These are phyloP conservation scores for Drosophila ironensis DNA, from an alignment of 1,140 invertebrate genomes.

Conservation along the genomic window DNA sequence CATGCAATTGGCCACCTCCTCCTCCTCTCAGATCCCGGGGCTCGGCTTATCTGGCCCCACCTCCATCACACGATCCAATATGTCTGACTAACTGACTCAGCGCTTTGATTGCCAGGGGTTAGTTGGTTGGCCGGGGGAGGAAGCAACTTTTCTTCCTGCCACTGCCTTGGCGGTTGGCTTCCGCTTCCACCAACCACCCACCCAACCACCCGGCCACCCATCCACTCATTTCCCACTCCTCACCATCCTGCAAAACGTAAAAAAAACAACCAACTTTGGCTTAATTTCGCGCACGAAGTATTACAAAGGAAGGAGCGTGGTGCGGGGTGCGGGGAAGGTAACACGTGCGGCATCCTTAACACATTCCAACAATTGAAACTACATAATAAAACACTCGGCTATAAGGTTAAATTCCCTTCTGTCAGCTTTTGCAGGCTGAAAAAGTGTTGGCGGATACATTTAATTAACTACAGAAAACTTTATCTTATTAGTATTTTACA, in stretches of 20 bases:
- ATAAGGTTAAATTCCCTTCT: conserved; percentile 72
- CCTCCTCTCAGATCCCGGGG: background rate
- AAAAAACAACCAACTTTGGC: conserved; percentile 53
- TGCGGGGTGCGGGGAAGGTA: background rate
- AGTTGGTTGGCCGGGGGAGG: conserved; percentile 26
- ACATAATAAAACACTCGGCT: conserved; percentile 76
- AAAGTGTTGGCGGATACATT: background rate
- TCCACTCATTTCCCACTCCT: background rate
- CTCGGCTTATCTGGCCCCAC: conserved; percentile 40
- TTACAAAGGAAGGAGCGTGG: conserved; percentile 14
- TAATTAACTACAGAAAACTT: background rate
- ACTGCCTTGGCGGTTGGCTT: conserved; percentile 63
- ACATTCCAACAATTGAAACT: conserved; percentile 66
- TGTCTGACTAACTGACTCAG: conserved; percentile 79
- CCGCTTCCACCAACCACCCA: conserved; percentile 21
- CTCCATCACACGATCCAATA: conserved; percentile 53
- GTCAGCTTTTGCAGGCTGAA: conserved; percentile 1
- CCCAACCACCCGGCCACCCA: no score
- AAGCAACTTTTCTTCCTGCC: conserved; percentile 70
- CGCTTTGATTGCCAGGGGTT: conserved; percentile 71
- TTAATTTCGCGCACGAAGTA: conserved; percentile 77
- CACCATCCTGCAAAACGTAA: background rate
- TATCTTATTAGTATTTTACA: no score
- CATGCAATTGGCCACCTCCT: conserved; percentile 51
- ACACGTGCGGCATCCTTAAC: conserved; percentile 54